Conservation (phyloP, 2,797 vertebrate genomes). For the Alcedo quadribrachys region DNA sequence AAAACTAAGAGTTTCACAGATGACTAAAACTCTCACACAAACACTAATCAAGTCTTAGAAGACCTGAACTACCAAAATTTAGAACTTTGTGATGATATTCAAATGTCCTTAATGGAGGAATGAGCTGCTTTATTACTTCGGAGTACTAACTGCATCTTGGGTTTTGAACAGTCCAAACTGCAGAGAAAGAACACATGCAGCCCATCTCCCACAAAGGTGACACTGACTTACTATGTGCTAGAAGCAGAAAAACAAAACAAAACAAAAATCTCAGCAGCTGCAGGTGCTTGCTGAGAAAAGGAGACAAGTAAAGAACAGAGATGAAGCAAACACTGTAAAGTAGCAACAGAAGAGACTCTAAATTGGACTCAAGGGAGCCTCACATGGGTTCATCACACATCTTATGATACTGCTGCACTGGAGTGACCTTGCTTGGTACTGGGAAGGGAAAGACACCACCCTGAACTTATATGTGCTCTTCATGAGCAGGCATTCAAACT, state of each 20-base stretch:
- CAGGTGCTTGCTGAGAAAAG: not conserved
- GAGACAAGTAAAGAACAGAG: not conserved
- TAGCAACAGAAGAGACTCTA: not conserved
- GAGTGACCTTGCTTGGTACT: not conserved
- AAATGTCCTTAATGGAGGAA: not conserved
- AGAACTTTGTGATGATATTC: not conserved
- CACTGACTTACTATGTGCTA: not conserved
- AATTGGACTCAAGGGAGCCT: not conserved
- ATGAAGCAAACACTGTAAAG: not conserved
- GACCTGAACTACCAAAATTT: not conserved
- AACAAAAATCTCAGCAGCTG: not conserved
- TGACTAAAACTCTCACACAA: not conserved
- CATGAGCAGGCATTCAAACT: not conserved
- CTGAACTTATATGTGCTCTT: not conserved
- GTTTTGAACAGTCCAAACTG: not conserved
- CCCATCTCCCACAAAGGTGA: not conserved
- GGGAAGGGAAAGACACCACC: not conserved
- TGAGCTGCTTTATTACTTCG: not conserved
- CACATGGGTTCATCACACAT: not conserved
- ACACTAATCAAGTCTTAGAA: not conserved
- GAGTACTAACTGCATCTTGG: not conserved
- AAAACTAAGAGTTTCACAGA: not conserved
- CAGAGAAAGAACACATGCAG: not conserved
- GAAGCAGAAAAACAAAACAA: too few species aligned
- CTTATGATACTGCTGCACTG: not conserved